Base-by-base conservation (phyloP, 2,113 vertebrate species). In the Hippocampus barbouri region DNA sequence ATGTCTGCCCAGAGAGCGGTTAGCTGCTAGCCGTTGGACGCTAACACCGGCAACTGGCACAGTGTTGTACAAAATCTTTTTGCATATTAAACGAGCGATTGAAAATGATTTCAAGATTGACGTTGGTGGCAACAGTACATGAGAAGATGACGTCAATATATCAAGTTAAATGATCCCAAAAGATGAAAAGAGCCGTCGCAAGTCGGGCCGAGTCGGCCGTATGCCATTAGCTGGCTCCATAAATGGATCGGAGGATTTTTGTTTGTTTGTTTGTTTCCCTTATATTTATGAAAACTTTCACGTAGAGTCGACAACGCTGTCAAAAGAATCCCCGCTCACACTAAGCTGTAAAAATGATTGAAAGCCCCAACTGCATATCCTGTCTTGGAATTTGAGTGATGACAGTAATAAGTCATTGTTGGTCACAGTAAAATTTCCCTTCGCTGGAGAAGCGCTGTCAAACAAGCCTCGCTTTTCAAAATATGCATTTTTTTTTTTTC, bases 261-360 rank as follows among this genome's bases (percentile, higher is more conserved):
- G n/a, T 25, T 25, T 25, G 25, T 34, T 38, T 38, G 0, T 38
- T 38, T 38, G 5, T 6, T 34, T 34, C 27, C 59, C 8, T 61
- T 16, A 34, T 27, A 3, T 60, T 61, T 61, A 18, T 3, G 27
- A 61, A 61, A 61, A 61, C 59, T 9, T 34, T 30, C 59, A 61
- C 59, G 59, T 61, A 34, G 27, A 56, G n/a, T 27, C 7, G 59
- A 61, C 59, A 18, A 61, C 16, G 27, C 34, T 61, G 59, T 61
- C 59, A 61, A 59, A 61, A 61, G 27, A 61, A 61, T 61, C 59
- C 59, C 59, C 15, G 15, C 59, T 61, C 27, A 61, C 27, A 18
- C 59, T 1, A 7, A 34, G 59, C 59, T 34, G 27, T 61, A 61
- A 61, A 61, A 61, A 61, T 61, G 59, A 61, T 61, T 61, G 59